Percentiles rank a stretch among this genome's conserved stretches.
phyloP scores from a whole-genome alignment of 2,113 vertebrate genomes.

The Daubentonia madagascariensis region DNA sequence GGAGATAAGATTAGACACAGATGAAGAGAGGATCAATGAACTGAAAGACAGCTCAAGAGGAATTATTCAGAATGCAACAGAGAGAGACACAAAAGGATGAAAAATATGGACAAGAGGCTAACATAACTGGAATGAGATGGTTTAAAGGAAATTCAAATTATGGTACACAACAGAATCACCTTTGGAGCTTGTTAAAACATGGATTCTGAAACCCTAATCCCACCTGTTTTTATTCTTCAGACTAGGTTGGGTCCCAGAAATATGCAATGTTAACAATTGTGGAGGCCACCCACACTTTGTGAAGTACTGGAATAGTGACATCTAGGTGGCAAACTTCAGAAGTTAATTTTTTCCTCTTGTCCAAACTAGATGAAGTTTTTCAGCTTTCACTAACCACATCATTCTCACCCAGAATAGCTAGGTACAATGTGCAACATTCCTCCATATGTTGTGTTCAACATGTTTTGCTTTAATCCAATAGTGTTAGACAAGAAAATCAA shows the following conservation, averaged over 20 bases:
- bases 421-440: neutral
- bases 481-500: neutral
- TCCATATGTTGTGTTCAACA: neutral
- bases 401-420: neutral
- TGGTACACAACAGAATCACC: neutral
- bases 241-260: neutral
- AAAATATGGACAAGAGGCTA: neutral
- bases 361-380: neutral
- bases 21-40: neutral
- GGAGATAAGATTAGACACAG: conserved; percentile 25
- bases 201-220: neutral
- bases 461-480: neutral
- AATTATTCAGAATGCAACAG: neutral
- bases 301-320: neutral
- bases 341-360: neutral
- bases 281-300: neutral
- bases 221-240: neutral
- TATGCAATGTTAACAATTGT: neutral
- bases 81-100: neutral
- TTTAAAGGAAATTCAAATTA: neutral
- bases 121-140: neutral
- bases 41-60: neutral
- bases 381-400: neutral
- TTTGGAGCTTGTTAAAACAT: no score
- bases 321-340: neutral